Evolutionary conservation across 1,140 invertebrate genomes (phyloP).

Genomic region (Drosophila hydei): DNA sequence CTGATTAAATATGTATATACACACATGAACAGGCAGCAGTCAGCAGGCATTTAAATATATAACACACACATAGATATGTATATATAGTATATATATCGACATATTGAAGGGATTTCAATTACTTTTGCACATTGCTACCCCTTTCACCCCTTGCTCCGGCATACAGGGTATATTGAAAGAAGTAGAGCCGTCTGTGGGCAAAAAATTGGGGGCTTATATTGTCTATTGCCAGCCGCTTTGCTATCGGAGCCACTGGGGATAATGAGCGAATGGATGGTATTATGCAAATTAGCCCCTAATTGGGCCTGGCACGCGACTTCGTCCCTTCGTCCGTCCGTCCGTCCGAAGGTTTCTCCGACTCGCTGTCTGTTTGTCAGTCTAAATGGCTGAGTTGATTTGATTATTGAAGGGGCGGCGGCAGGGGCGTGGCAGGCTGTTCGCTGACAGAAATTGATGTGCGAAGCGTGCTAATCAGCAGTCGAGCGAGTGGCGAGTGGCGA

Average conservation of each 20-base stretch:
- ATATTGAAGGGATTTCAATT: too few relatives aligned
- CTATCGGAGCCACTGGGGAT: constrained; percentile 47
- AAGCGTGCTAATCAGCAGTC: constrained; percentile 32
- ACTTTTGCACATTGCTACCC: not conserved
- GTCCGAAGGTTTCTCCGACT: not conserved
- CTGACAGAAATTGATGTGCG: constrained; percentile 21
- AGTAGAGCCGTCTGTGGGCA: not conserved
- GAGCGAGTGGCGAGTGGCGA: not conserved
- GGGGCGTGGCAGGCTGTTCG: not conserved
- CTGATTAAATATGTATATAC: too few relatives aligned
- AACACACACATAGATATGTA: too few relatives aligned
- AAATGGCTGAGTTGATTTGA: constrained; percentile 64
- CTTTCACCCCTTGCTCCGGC: not conserved
- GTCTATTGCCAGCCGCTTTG: not conserved
- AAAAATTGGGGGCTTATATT: not conserved
- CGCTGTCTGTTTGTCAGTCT: not conserved
- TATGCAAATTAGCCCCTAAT: constrained; percentile 76
- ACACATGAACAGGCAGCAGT: too few relatives aligned
- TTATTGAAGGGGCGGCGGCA: constrained; percentile 37
- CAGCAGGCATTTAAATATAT: too few relatives aligned
- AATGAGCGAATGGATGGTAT: constrained; percentile 65
- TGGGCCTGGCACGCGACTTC: constrained; percentile 44
- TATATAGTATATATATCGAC: too few relatives aligned
- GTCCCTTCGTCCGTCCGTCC: not conserved
- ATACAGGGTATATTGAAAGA: constrained; percentile 2